Evolutionary conservation across 2,113 vertebrate genomes (phyloP), one percentile per base, ranked within the genome.

Genomic region (Sus scrofa): DNA sequence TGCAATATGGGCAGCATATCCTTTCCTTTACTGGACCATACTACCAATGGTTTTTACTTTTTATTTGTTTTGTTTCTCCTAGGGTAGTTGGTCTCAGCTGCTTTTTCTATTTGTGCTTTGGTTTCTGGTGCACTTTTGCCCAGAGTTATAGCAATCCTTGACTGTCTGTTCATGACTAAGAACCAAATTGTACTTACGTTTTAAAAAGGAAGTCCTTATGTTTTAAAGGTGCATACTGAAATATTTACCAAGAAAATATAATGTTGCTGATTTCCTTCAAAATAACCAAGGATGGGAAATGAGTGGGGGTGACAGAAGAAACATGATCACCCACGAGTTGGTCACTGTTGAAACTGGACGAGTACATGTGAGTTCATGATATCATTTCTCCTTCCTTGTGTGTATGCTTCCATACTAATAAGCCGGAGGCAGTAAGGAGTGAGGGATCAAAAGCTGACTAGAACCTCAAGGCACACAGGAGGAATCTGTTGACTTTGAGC

Each of bases 81-180:
- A 11, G 13, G 11, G 9, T 10, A 34, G 15, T 50, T 15, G 63
- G 37, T 52, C 65, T 68, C 44, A 82, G 92, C 30, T 78, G 22
- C 20, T 86, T 87, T 90, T 79, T 71, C 27, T 52, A 26, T 24
- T n/a, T 85, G 22, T 73, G n/a, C 60, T 95, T 89, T 93, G 30
- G 50, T 84, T 63, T 91, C 16, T 56, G 50, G 37, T 16, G 34
- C 1, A 50, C 30, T 86, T 89, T 58, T 74, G 34, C 73, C 96
- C 39, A 65, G 44, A 84, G 30, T 50, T 67, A 44, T 10, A 58
- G 9, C 75, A 89, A 91, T 74, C 34, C 30, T 87, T 74, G 58
- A 24, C 8, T 62, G 30, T 85, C 62, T 62, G 71, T 18, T 88
- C n/a, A 90, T 58, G 56, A 86, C 24, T 88, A 88, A 92, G 54